These are phyloP conservation scores for Frankliniella intonsa DNA, from an alignment of 2,888 invertebrate genomes.

Conservation along the genomic window DNA sequence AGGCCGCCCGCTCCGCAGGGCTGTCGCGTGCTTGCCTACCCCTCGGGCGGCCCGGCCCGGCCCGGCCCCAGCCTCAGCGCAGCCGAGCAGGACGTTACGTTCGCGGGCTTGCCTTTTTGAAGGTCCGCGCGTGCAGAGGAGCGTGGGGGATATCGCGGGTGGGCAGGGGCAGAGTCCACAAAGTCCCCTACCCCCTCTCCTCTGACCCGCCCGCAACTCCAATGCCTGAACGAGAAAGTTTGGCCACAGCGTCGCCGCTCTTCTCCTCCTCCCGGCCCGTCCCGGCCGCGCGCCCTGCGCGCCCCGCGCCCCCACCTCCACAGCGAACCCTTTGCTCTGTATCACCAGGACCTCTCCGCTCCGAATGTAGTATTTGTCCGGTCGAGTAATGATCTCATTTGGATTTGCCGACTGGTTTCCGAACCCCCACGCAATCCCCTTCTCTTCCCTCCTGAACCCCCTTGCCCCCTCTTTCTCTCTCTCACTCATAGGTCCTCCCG, in stretches of 20 bases:
- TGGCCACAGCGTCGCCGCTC: not conserved
- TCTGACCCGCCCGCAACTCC: not conserved
- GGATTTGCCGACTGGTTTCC: slow-evolving; percentile 26
- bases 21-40: not conserved
- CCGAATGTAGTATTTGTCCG: not conserved
- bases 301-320: not conserved
- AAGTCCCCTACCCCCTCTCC: not conserved
- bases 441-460: not conserved
- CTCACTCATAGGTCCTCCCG: not conserved
- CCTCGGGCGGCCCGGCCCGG: not conserved
- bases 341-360: not conserved
- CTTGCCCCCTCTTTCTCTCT: not conserved
- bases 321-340: not conserved
- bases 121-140: too few species aligned
- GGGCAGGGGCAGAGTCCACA: not conserved
- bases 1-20: not conserved
- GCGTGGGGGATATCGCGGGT: not conserved
- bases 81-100: too few species aligned
- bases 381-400: slow-evolving; percentile 25
- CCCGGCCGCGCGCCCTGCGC: not conserved
- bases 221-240: not conserved
- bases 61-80: too few species aligned
- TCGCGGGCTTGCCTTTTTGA: too few species aligned
- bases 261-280: not conserved
- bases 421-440: not conserved